Percentiles rank a stretch among this genome's conserved stretches.
phyloP scores from a whole-genome alignment of 2,797 vertebrate species.

The Melanotaenia maccullochi region DNA sequence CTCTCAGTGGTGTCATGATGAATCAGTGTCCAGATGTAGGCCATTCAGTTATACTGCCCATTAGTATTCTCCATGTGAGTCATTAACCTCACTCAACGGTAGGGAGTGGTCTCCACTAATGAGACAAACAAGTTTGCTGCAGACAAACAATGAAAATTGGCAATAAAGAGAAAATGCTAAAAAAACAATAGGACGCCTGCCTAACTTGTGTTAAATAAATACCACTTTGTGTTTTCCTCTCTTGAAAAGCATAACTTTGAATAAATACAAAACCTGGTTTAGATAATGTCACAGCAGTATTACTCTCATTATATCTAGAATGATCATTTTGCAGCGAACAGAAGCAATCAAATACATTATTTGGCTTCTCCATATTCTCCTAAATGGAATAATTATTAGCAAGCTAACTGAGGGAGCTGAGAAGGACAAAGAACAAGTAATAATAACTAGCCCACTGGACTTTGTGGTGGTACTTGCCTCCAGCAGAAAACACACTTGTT shows the following conservation, averaged over 20 bases:
- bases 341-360: not conserved
- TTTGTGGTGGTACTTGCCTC: conserved; percentile 81
- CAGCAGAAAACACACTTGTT: conserved; percentile 99
- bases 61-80: conserved; percentile 32
- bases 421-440: too few relatives aligned
- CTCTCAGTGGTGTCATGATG: conserved; percentile 34
- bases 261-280: not conserved
- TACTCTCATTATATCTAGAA: not conserved
- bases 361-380: not conserved
- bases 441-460: not conserved
- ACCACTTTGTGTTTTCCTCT: not conserved
- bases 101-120: not conserved
- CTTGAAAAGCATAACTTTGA: not conserved
- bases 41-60: not conserved
- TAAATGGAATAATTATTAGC: not conserved
- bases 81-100: conserved; percentile 25
- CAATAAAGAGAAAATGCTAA: not conserved
- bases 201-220: too few relatives aligned
- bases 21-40: conserved; percentile 63
- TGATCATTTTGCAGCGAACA: not conserved
- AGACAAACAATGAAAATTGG: not conserved
- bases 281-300: not conserved
- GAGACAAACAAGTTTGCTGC: not conserved
- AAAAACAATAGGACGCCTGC: too few relatives aligned
- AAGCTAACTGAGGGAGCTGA: not conserved